Percentiles rank a stretch among this genome's conserved stretches.
phyloP scores from a whole-genome alignment of 1,140 invertebrate genomes.

The Drosophila sechellia region DNA sequence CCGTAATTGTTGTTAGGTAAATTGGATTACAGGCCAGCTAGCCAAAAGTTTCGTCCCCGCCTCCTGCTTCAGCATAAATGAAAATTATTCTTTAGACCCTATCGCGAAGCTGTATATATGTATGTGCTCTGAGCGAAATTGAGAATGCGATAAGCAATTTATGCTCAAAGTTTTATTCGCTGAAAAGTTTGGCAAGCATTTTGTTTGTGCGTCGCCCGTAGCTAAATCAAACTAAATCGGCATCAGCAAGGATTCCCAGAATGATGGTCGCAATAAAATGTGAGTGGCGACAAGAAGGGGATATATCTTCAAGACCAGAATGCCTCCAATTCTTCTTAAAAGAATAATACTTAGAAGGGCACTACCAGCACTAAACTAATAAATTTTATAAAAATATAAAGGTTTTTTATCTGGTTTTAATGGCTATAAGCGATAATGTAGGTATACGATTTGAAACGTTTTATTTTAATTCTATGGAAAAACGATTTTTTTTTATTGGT shows the following conservation, averaged over 20 bases:
- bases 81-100: slow-evolving; percentile 55
- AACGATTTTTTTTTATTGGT: too few relatives aligned
- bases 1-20: slow-evolving; percentile 80
- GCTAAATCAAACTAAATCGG: slow-evolving; percentile 73
- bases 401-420: too few relatives aligned
- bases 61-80: slow-evolving; percentile 40
- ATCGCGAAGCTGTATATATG: slow-evolving; percentile 9
- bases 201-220: slow-evolving; percentile 37
- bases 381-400: background rate
- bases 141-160: slow-evolving; percentile 73
- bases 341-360: background rate
- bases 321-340: slow-evolving; percentile 5
- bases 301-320: slow-evolving; percentile 48
- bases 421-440: background rate
- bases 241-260: slow-evolving; percentile 65
- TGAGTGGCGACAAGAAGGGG: slow-evolving; percentile 29
- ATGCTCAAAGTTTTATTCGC: slow-evolving; percentile 66
- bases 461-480: background rate
- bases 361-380: too few relatives aligned
- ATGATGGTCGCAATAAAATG: slow-evolving; percentile 64
- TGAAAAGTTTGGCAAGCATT: slow-evolving; percentile 61
- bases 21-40: slow-evolving; percentile 63
- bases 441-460: background rate
- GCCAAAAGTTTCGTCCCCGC: slow-evolving; percentile 23
- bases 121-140: slow-evolving; percentile 13